Evolutionary conservation across 2,888 invertebrate species (phyloP), one percentile per base, ranked within the genome.

Genomic region (Pandemis cinnamomeana): DNA sequence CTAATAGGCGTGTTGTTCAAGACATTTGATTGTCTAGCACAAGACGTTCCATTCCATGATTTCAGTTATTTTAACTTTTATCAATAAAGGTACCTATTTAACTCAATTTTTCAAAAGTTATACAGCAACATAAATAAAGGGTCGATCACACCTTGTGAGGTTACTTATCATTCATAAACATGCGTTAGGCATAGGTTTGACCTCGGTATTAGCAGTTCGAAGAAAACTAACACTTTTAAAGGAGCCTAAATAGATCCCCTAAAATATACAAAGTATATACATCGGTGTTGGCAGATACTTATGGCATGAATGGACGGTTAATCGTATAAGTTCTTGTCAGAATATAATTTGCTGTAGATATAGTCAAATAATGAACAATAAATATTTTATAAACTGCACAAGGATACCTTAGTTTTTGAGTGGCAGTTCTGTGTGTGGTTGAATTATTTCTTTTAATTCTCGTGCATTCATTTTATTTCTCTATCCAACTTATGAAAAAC

Each of bases 271-370:
- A 51, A 63, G 41, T 66, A 71, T 66, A 71, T 55, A 71, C 46
- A 11, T 46, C 51, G 41, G 71, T 60, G 66, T 61, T 71, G 71
- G 62, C 62, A 53, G 66, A 71, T 51, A 55, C 20, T 55, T 58
- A 58, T 11, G 58, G 4, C 27, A 27, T 58, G 67, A 58, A 62
- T 72, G 72, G 72, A 72, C 72, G 72, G 72, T 68, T 42, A 72
- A 58, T 72, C 68, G 68, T 74, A 73, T 73, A 15, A 61, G 66
- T 69, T 72, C 67, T 62, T 66, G 64, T 53, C 66, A 46, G 41
- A 27, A 58, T 48, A 48, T 44, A 48, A 63, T 15, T 6, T 53
- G 6, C 58, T 27, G 27, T 11, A 27, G 11, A 6, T 55, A 55
- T 55, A 20, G 53, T 15, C 15, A 15, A 55, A 55, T 15, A 15